Evolutionary conservation across 2,797 vertebrate genomes (phyloP).

Genomic region (Nothura maculosa): DNA sequence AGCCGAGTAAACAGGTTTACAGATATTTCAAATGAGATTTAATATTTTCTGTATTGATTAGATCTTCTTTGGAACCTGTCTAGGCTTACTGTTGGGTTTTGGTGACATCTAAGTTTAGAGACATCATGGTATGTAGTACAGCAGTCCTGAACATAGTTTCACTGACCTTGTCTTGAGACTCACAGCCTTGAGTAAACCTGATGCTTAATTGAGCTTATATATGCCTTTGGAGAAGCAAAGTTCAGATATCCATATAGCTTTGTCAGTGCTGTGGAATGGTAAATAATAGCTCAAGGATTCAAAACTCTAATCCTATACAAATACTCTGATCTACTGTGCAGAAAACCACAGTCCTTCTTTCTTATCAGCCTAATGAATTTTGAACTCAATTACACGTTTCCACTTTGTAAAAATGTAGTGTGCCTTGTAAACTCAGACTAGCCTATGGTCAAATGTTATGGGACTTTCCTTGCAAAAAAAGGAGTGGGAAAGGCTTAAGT

Average conservation of each 20-base stretch:
- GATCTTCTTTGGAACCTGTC: not conserved
- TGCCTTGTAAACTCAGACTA: not conserved
- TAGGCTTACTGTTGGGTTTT: not conserved
- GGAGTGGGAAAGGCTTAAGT: not conserved
- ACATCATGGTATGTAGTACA: accelerated
- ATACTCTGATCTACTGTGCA: not conserved
- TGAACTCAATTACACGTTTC: not conserved
- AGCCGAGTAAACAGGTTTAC: not conserved
- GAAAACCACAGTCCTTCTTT: not conserved
- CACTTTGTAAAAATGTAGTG: not conserved
- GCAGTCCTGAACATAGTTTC: not conserved
- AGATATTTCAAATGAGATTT: not conserved
- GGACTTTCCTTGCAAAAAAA: not conserved
- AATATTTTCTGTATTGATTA: not conserved
- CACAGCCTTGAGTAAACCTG: not conserved
- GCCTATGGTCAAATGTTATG: not conserved
- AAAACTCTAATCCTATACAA: not conserved
- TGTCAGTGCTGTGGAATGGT: not conserved
- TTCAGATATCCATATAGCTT: not conserved
- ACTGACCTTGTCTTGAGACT: not conserved
- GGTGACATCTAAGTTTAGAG: not conserved
- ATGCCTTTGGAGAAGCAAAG: not conserved
- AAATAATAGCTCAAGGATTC: not conserved
- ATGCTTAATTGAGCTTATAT: not conserved
- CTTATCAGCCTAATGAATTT: not conserved